Evolutionary conservation across 2,797 vertebrate species (phyloP), one percentile per base, ranked within the genome.

Genomic region (Danio albolineatus): DNA sequence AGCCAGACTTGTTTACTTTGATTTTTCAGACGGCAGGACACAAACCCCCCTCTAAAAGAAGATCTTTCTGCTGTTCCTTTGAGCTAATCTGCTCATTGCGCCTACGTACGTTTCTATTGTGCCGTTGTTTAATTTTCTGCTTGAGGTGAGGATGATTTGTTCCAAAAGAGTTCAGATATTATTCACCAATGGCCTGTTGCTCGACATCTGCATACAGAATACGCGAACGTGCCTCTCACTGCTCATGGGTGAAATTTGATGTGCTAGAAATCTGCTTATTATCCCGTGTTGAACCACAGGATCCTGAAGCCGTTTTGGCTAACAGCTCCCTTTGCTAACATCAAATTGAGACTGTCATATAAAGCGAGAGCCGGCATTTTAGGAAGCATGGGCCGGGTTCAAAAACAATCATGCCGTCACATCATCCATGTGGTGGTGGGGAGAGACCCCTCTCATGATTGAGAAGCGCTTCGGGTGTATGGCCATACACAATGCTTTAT

Each of bases 101-200:
- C 80, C 60, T 71, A 80, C 79, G 59, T 65, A 78, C 74, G 82
- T 73, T 75, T 28, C 28, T 28, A 28, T 28, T 28, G 28, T 28
- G 73, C 62, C 78, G 74, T 72, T 66, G 77, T 80, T 82, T 84
- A 80, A 85, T 82, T 82, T 83, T 86, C 69, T 80, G 82, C 74
- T 74, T 80, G 80, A 84, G 66, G 73, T 74, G 59, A 84, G 75
- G 77, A 74, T 66, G 19, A 72, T 83, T 83, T 76, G 66, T 64
- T 74, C 49, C 71, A 69, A 72, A 16, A 60, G 44, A 66, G 17
- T 72, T 49, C 56, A 46, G 53, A 69, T 83, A 72, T 83, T 80
- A 73, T 72, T 78, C 54, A 78, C 65, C 28, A 67, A 62, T 53
- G 13, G 56, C 44, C 76, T 43, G 6, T 65, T 19, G 64, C 74